Conservation (phyloP, 2,888 invertebrate species). For the Stenodera caucasica region DNA sequence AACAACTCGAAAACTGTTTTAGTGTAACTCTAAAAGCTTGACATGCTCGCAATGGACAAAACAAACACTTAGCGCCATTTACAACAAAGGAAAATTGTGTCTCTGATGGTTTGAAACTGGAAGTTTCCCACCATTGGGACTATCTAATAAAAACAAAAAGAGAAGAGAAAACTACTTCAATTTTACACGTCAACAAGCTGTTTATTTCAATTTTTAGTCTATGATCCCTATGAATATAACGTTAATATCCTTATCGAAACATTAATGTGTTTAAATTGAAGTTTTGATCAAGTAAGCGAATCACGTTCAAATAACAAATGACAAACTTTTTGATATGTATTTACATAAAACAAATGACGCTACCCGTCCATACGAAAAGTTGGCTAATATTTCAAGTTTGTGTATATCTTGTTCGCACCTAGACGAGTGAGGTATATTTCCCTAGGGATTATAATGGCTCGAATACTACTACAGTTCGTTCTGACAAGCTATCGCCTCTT, state of each 20-base stretch:
- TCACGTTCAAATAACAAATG: constrained; percentile 34
- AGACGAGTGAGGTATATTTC: constrained; percentile 51
- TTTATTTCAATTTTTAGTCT: too few relatives aligned
- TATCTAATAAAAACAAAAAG: too few relatives aligned
- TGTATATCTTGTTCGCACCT: constrained; percentile 47
- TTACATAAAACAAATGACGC: constrained; percentile 59
- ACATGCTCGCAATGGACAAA: not conserved
- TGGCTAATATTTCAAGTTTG: constrained; percentile 56
- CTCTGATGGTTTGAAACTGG: not conserved
- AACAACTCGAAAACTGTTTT: constrained; percentile 28
- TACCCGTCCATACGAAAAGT: constrained; percentile 58
- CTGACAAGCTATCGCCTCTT: constrained; percentile 48
- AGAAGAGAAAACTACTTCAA: too few relatives aligned
- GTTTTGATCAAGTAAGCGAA: not conserved
- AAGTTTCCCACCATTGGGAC: not conserved
- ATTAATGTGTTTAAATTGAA: too few relatives aligned
- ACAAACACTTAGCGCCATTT: not conserved
- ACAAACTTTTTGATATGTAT: constrained; percentile 56
- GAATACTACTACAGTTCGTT: constrained; percentile 34
- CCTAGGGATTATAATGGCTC: constrained; percentile 43
- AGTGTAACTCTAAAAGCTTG: constrained; percentile 13
- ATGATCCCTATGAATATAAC: too few relatives aligned
- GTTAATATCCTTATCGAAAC: too few relatives aligned
- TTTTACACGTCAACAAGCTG: too few relatives aligned
- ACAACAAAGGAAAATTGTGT: not conserved